Evolutionary conservation across 2,113 vertebrate genomes (phyloP), one percentile per base, ranked within the genome.

Genomic region (Elephas maximus): DNA sequence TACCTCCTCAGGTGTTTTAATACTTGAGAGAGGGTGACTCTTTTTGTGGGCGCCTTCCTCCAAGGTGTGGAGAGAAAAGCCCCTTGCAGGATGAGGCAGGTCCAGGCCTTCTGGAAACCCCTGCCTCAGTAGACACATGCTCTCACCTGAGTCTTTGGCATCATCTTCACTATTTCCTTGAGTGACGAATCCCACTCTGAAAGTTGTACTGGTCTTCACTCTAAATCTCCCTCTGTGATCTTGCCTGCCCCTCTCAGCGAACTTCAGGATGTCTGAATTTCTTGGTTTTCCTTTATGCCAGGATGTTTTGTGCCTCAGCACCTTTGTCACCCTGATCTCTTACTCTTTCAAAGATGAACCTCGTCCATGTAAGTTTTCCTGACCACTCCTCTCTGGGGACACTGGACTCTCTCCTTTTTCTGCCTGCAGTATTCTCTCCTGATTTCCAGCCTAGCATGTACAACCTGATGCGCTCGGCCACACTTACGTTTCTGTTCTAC

Each of bases 1-100:
- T 30, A 12, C 5, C 33, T 51, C 30, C 24, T 15, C 51, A 41
- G 63, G 76, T 2, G 18, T 33, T 7, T 2, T n/a, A 41, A 60
- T 20, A 14, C 20, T 11, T 4, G 12, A 2, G 21, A 33, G n/a
- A 4, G 12, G n/a, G 2, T 0, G 41, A 45, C 41, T 2, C 1
- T 44, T 44, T 6, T 17, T 11, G 28, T 26, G 37, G 1, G 60
- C 6, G 24, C 23, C n/a, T 37, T 28, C 53, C 26, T 17, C 17
- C 7, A 41, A 0, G 11, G 26, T 17, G 21, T 6, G 7, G 45
- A 37, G 18, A 26, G 30, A 20, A 7, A 10, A 37, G 30, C 9
- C 0, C 41, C 14, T 0, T 7, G 53, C 17, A 37, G 12, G 53
- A 24, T 0, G 44, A 20, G 15, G 23, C 15, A 23, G 23, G 26